These are phyloP conservation scores for Uropetala carovei DNA, from an alignment of 2,888 invertebrate species.

Conservation along the genomic window DNA sequence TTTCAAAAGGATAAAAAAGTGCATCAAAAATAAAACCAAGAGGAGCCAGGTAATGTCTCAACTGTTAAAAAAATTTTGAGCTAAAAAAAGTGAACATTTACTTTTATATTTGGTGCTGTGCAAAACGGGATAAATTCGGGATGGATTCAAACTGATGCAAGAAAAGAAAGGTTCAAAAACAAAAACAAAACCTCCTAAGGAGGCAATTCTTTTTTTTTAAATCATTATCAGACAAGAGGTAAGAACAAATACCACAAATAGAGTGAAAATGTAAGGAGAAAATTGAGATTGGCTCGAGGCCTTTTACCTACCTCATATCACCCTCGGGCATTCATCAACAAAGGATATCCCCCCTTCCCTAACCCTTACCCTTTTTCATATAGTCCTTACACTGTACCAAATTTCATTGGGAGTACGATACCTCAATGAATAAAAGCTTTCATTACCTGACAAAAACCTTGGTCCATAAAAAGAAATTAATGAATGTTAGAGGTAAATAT, in stretches of 20 bases:
- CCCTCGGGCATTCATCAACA: conserved; percentile 32
- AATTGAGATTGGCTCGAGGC: conserved; percentile 20
- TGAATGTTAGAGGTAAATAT: no score
- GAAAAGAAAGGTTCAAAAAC: conserved; percentile 42
- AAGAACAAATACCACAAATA: conserved; percentile 61
- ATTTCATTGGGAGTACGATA: no score
- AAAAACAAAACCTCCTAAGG: conserved; percentile 56
- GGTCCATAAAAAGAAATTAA: no score
- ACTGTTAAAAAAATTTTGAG: conserved; percentile 47
- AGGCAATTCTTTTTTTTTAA: conserved; percentile 12
- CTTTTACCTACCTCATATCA: conserved; percentile 54
- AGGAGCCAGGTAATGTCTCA: conserved; percentile 45
- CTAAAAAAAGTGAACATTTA: conserved; percentile 50
- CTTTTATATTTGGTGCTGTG: conserved; percentile 56
- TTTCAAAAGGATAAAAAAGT: conserved; percentile 72
- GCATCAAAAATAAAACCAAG: conserved; percentile 67
- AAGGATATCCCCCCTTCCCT: not conserved
- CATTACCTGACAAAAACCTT: no score
- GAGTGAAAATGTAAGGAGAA: conserved; percentile 56
- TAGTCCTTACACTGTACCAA: no score
- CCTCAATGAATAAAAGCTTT: no score
- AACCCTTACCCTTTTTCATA: not conserved
- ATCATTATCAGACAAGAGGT: conserved; percentile 25
- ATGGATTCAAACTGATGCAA: conserved; percentile 44
- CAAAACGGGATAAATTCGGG: conserved; percentile 21